A percentile compares a stretch with the other conserved stretches of the same genome.
Evolutionary conservation across 2,888 invertebrate species (phyloP).

Genomic region (Acrocyrtus sp.): DNA sequence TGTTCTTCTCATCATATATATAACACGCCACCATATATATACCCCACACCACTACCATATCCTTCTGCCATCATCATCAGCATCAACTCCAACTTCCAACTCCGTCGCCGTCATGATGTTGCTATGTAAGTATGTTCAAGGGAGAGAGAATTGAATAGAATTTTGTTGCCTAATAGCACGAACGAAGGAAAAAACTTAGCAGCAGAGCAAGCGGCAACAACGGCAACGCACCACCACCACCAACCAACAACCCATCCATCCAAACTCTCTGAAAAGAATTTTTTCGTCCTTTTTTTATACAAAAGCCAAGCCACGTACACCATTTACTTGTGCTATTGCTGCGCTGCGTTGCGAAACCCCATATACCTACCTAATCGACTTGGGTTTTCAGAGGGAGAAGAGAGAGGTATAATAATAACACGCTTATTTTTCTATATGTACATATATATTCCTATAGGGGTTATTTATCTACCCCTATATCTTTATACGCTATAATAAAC

Average conservation of each 20-base stretch:
- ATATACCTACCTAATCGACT: no score
- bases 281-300: slow-evolving; percentile 39
- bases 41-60: slow-evolving; percentile 19
- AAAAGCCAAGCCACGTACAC: no score
- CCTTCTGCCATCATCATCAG: no score
- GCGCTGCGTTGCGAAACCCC: slow-evolving; percentile 48
- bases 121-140: slow-evolving; percentile 35
- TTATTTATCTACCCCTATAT: background rate
- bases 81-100: no score
- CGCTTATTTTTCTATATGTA: slow-evolving; percentile 3
- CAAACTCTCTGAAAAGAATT: slow-evolving; percentile 41
- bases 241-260: slow-evolving; percentile 35
- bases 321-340: slow-evolving; percentile 11
- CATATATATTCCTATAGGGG: background rate
- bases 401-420: slow-evolving; percentile 35
- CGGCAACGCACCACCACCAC: no score
- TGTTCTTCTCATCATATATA: slow-evolving; percentile 27
- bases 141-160: slow-evolving; percentile 26
- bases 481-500: slow-evolving; percentile 1
- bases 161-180: slow-evolving; percentile 44
- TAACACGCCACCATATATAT: no score
- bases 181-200: no score
- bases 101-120: no score
- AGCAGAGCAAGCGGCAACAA: slow-evolving; percentile 31
- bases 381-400: no score